Conservation (phyloP, 2,113 vertebrate genomes). For the Muscicapa adusta region DNA sequence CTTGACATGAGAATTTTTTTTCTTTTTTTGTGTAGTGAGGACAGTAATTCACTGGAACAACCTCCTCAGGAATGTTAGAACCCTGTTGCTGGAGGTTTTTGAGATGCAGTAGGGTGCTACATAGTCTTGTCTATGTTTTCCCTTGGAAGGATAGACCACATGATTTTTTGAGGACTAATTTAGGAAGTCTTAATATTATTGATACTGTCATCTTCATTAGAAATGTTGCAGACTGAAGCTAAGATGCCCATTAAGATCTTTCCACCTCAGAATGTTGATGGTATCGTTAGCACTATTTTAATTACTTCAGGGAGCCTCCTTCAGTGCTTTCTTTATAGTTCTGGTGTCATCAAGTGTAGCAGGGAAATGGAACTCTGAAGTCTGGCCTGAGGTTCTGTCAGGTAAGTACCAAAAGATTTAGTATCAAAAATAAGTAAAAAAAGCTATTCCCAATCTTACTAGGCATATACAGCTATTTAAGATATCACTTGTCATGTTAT, state of each 20-base stretch:
- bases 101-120: neutral
- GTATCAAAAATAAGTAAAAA: neutral
- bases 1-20: neutral
- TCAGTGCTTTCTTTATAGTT: neutral
- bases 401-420: neutral
- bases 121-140: neutral
- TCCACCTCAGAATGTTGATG: neutral
- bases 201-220: neutral
- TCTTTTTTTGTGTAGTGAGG: neutral
- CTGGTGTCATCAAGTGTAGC: neutral
- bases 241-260: neutral
- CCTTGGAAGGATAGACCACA: neutral
- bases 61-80: neutral
- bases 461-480: neutral
- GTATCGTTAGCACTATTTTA: neutral
- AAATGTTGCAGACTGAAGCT: neutral
- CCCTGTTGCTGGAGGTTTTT: neutral
- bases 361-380: neutral
- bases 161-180: neutral
- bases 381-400: neutral
- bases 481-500: rapidly evolving
- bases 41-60: neutral
- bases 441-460: neutral
- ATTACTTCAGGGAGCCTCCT: neutral
- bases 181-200: neutral